Evolutionary conservation across 2,113 vertebrate species (phyloP).

Genomic region (Dasypus novemcinctus): DNA sequence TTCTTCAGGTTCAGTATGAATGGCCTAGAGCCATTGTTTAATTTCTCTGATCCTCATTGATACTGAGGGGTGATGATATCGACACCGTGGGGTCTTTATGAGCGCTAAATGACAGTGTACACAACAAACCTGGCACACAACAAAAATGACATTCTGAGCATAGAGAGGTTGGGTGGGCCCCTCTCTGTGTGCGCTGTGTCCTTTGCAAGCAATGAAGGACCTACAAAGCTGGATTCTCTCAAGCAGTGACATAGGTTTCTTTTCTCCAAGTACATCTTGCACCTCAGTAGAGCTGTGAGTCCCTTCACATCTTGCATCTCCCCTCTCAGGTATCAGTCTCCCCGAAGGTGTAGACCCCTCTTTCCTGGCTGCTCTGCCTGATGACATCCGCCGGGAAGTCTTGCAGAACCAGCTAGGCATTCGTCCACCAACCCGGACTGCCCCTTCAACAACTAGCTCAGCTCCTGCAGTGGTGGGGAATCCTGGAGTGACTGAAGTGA

Average conservation of each 20-base stretch:
- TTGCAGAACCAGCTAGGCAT: constrained; percentile 96
- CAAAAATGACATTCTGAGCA: not conserved
- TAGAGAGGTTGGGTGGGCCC: not conserved
- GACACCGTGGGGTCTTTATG: not conserved
- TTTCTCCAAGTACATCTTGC: not conserved
- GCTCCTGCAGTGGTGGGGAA: constrained; percentile 85
- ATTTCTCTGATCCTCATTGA: not conserved
- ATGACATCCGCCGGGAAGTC: constrained; percentile 94
- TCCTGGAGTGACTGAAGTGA: constrained; percentile 93
- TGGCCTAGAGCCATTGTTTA: not conserved
- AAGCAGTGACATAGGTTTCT: not conserved
- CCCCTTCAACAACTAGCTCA: constrained; percentile 84
- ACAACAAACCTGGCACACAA: not conserved
- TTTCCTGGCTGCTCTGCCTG: constrained; percentile 94
- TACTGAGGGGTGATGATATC: not conserved
- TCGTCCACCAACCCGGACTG: constrained; percentile 90
- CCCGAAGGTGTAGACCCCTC: constrained; percentile 96
- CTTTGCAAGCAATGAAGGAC: constrained; percentile 12
- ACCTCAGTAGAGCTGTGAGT: not conserved
- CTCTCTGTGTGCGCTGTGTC: not conserved
- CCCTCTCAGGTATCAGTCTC: constrained; percentile 89
- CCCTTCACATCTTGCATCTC: constrained; percentile 13
- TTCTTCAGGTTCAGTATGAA: constrained; percentile 49
- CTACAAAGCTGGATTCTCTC: not conserved
- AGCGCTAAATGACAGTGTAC: not conserved